Base-by-base conservation (phyloP, 2,888 invertebrate species). In the Colostygia pectinataria region DNA sequence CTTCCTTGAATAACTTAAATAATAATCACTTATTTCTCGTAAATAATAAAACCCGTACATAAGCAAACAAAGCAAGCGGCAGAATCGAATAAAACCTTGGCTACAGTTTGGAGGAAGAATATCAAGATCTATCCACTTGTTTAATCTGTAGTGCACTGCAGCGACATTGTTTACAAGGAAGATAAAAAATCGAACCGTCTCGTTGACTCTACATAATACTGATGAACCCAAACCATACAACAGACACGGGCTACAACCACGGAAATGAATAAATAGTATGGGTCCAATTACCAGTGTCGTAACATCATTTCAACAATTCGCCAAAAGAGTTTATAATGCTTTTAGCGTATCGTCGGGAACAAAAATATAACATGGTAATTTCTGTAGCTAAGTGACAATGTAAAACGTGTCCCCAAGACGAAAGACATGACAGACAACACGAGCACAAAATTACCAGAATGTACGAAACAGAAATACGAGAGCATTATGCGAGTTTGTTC, bases 121-220 rank as follows among this genome's bases (percentile, higher is more conserved):
- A 29, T 14, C 29, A 23, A 20, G 13, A 7, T 40, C 15, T 7
- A 31, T 14, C 12, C 14, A 14, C 4, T 2, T 12, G n/a, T 2
- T 13, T 14, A 20, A 4, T 20, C 2, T 39, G 28, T 27, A 25
- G 23, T 25, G 7, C 8, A 27, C 2, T 39, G 28, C 33, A 25
- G 23, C 18, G 7, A 25, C 15, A 24, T 9, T 37, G 29, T 44
- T 44, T 10, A 38, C 38, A n/a, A 18, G 31, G 23, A 34, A 34
- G 18, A 36, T 27, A 41, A 31, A 36, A 24, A 25, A 27, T 27
- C 0, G 29, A 34, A 18, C 12, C 15, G 39, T 39, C 44, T 40
- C 41, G 41, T 41, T 41, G 18, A 40, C 29, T 44, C 10, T 15
- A 37, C 29, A 43, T 43, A 44, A 44, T 37, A 44, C 24, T 31